Evolutionary conservation across 2,888 invertebrate genomes (phyloP).

Genomic region (Lasioglossum morio): DNA sequence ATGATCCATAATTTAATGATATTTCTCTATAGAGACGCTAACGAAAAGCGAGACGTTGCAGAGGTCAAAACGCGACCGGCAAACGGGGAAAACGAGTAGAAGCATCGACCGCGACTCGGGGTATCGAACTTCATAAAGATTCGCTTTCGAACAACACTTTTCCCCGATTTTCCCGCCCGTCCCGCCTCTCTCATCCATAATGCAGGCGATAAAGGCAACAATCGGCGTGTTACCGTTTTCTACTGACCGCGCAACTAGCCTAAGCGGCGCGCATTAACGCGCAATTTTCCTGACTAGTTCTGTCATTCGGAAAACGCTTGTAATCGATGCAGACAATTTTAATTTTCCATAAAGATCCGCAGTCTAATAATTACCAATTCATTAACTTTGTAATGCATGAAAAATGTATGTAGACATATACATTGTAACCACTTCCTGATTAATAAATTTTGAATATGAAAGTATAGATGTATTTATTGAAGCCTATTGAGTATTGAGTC

Average conservation of each 20-base stretch:
- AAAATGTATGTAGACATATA: no score
- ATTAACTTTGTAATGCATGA: no score
- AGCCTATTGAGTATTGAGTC: no score
- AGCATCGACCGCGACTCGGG: not conserved
- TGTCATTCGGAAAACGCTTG: not conserved
- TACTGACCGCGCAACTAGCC: not conserved
- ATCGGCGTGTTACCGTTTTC: not conserved
- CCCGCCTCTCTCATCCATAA: slow-evolving; percentile 2
- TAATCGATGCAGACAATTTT: no score
- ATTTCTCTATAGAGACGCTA: not conserved
- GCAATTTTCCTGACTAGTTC: not conserved
- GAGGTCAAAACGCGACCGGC: not conserved
- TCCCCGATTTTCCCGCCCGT: not conserved
- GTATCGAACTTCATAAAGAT: not conserved
- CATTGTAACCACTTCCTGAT: no score
- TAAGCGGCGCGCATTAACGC: not conserved
- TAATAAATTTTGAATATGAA: no score
- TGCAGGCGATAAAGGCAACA: slow-evolving; percentile 4
- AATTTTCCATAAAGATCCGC: no score
- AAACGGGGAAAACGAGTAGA: not conserved
- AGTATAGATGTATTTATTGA: no score
- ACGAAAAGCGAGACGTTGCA: not conserved
- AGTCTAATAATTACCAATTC: no score
- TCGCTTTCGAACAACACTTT: not conserved
- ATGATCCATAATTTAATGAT: not conserved